Conservation (phyloP, 2,888 invertebrate genomes). For the Polia nebulosa region DNA sequence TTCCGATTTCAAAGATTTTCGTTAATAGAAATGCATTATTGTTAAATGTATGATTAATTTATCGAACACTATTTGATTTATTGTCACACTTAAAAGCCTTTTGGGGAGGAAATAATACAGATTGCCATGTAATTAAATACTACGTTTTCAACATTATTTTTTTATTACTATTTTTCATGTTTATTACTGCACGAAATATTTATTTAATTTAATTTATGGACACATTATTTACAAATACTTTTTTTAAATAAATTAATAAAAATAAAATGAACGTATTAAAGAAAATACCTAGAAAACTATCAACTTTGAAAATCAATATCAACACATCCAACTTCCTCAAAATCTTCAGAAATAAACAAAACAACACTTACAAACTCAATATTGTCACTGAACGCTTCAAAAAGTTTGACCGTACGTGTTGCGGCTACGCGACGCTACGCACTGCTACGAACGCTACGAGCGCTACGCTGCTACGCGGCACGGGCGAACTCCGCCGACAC, state of each 20-base stretch:
- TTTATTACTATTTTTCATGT: too few species aligned
- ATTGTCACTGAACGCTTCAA: constrained; percentile 38
- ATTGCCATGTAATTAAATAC: background rate
- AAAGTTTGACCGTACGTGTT: constrained; percentile 36
- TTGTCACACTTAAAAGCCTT: background rate
- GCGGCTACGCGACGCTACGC: constrained; percentile 64
- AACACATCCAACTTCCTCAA: background rate
- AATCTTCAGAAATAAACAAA: constrained; percentile 23
- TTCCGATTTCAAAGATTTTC: background rate
- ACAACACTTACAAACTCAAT: constrained; percentile 41
- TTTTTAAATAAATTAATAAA: background rate
- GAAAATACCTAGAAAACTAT: background rate
- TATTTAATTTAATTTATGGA: too few species aligned
- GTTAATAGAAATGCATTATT: background rate
- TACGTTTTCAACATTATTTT: background rate
- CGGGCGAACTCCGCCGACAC: constrained; percentile 64
- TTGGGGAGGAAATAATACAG: too few species aligned
- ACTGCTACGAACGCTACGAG: constrained; percentile 41
- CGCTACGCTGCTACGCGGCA: constrained; percentile 54
- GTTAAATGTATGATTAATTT: background rate
- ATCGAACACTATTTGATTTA: background rate
- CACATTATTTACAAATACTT: too few species aligned
- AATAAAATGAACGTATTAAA: background rate
- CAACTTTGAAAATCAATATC: background rate
- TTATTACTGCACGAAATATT: too few species aligned